Evolutionary conservation across 2,888 invertebrate genomes (phyloP), one percentile per base, ranked within the genome.

Genomic region (Thalpophila matura): DNA sequence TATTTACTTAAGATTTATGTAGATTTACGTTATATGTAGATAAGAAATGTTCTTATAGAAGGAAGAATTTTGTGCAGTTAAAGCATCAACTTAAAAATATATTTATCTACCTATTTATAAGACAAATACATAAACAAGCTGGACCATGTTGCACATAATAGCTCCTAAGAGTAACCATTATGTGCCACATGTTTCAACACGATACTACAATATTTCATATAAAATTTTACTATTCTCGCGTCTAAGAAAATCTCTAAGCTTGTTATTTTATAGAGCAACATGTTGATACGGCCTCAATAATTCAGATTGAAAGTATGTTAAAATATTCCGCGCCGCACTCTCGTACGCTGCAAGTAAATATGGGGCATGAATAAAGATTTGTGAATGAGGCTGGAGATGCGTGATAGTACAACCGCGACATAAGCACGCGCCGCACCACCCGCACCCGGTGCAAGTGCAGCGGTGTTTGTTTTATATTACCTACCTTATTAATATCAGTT

Each of bases 331-430:
- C 66, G 66, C 54, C 63, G 80, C 79, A 74, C 75, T 70, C 80
- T 65, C 61, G 60, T 59, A 65, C 63, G 75, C 75, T 75, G 76
- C 79, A 79, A 79, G 77, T 79, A 83, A 81, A 80, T 78, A 82
- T 83, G 77, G 83, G 77, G 78, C 82, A 83, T 86, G 83, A 86
- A 86, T 87, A 88, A 87, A 88, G 88, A 86, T 89, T 88, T 87
- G 87, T 84, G 86, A 83, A 83, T 84, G 81, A 79, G 85, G 83
- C 91, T 91, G 92, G 85, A 86, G 86, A 86, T 85, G 80, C 75
- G 89, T 87, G 92, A 93, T 93, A 92, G 87, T 85, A 86, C 70
- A 90, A 92, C 87, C 82, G 79, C 82, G 85, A 84, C 89, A 89
- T 91, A 74, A 91, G 93, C 93, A 93, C 93, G 93, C 85, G 85